phyloP scores from a whole-genome alignment of 37 sponge, comb jelly and placozoan species.

The Mnemiopsis leidyi region DNA sequence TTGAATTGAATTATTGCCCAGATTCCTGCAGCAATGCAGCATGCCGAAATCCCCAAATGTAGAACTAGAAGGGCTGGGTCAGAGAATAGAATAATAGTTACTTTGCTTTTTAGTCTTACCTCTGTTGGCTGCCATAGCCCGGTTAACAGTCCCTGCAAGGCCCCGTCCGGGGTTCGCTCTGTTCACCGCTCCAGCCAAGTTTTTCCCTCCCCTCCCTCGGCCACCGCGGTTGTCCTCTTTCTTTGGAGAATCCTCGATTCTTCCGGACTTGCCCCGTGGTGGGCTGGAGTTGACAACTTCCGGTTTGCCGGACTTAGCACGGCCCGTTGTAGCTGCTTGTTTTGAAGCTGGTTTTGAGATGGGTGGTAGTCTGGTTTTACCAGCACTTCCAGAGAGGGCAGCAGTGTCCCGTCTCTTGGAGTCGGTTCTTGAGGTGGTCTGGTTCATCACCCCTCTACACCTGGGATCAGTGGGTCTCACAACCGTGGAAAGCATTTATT shows the following conservation, averaged over 20 bases:
- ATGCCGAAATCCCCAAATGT: too few relatives aligned
- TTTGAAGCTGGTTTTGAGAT: background rate
- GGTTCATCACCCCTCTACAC: slow-evolving; percentile 13
- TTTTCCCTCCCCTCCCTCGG: background rate
- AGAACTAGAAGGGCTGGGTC: too few relatives aligned
- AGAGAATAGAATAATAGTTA: too few relatives aligned
- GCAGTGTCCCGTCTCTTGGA: slow-evolving; percentile 9
- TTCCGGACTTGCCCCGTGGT: background rate
- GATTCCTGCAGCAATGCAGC: too few relatives aligned
- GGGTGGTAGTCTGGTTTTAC: background rate
- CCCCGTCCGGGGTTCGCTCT: background rate
- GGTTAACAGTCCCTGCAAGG: background rate
- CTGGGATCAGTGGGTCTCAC: background rate
- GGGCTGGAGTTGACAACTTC: background rate
- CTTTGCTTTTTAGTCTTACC: too few relatives aligned
- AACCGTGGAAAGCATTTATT: too few relatives aligned
- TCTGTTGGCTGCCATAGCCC: background rate
- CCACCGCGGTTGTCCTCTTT: background rate
- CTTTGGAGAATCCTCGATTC: background rate
- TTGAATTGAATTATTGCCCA: too few relatives aligned
- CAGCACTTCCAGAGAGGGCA: background rate
- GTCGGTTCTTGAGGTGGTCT: background rate
- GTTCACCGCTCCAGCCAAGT: background rate
- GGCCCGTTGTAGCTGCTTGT: background rate
- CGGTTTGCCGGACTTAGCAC: background rate